Conservation (phyloP, 2,888 invertebrate species). For the Spisula subtruncata region DNA sequence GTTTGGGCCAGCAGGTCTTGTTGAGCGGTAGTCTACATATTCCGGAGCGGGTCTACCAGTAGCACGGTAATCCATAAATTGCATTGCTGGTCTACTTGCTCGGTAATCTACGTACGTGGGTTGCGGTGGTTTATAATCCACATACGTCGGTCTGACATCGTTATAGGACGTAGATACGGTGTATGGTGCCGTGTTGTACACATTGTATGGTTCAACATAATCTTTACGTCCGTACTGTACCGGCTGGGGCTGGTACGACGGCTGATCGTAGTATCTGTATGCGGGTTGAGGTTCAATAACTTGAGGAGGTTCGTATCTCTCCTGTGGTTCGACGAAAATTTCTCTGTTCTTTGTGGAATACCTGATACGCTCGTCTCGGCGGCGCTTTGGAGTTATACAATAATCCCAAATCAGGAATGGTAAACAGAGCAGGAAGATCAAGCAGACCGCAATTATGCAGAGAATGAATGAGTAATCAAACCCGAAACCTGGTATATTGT, state of each 20-base stretch:
- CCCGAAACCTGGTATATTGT: background rate
- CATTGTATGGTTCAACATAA: background rate
- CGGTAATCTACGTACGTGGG: background rate
- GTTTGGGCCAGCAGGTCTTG: background rate
- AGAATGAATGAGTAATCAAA: background rate
- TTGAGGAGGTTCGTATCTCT: background rate
- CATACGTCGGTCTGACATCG: background rate
- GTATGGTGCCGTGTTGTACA: background rate
- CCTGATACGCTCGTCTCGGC: background rate
- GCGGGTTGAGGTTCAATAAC: background rate
- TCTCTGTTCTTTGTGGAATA: background rate
- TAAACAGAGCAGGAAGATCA: background rate
- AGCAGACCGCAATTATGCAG: background rate
- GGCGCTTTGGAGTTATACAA: background rate
- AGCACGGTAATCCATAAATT: too few relatives aligned
- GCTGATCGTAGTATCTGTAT: background rate
- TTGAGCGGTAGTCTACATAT: background rate
- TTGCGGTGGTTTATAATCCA: background rate
- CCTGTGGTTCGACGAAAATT: background rate
- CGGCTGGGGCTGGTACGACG: background rate
- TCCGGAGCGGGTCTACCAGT: background rate
- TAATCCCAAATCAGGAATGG: constrained; percentile 6
- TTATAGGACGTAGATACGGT: background rate
- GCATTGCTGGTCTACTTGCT: background rate
- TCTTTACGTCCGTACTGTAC: background rate